phyloP scores from a whole-genome alignment of 2,888 invertebrate genomes.

The Oscheius onirici region DNA sequence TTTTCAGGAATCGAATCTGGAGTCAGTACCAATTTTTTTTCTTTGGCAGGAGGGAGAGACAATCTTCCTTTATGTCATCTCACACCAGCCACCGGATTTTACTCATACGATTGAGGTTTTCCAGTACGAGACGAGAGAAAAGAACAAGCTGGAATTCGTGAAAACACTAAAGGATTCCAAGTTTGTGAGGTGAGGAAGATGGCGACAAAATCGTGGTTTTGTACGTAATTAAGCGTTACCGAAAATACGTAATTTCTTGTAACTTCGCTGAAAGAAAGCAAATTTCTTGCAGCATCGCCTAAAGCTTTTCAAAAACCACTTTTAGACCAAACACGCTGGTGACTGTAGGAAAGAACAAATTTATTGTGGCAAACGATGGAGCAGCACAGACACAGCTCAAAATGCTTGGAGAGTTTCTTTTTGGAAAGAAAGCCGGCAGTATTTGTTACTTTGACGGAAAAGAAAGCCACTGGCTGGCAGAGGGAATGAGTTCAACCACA shows the following conservation, averaged over 20 bases:
- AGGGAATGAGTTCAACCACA: slow-evolving; percentile 36
- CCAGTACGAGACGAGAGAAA: slow-evolving; percentile 39
- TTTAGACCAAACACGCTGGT: slow-evolving; percentile 53
- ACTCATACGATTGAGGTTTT: slow-evolving; percentile 47
- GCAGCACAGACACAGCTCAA: slow-evolving; percentile 35
- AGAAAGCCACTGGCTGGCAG: slow-evolving; percentile 36
- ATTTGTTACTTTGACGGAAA: slow-evolving; percentile 51
- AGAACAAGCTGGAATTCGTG: slow-evolving; percentile 38
- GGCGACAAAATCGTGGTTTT: background rate
- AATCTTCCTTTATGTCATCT: slow-evolving; percentile 47
- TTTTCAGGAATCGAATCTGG: no score
- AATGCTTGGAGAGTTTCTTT: slow-evolving; percentile 39
- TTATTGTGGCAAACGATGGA: slow-evolving; percentile 55
- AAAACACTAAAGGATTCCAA: slow-evolving; percentile 42
- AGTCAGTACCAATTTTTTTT: no score
- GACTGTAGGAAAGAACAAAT: slow-evolving; percentile 43
- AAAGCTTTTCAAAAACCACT: background rate
- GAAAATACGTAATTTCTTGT: background rate
- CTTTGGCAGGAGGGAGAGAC: slow-evolving; percentile 42
- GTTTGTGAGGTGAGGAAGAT: slow-evolving; percentile 36
- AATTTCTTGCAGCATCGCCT: background rate
- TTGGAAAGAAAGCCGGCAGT: slow-evolving; percentile 41
- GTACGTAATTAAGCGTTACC: no score
- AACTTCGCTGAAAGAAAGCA: background rate
- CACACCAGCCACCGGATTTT: slow-evolving; percentile 39